Percentiles rank a stretch among this genome's conserved stretches.
These are phyloP conservation scores for Agelas oroides DNA, from an alignment of 37 sponge, comb jelly and placozoan genomes.

Conservation along the genomic window DNA sequence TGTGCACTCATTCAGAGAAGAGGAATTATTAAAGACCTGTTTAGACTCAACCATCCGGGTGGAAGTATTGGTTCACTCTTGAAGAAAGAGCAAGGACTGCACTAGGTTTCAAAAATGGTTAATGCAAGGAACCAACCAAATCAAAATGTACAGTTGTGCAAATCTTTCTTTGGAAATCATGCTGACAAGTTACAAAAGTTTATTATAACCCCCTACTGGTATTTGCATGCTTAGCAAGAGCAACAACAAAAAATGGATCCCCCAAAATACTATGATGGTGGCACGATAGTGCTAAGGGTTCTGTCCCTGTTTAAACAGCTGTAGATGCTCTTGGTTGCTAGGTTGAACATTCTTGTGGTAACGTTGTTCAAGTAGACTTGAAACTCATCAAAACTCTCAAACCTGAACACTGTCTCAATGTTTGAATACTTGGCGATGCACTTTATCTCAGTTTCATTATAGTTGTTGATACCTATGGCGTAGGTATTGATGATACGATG, in stretches of 20 bases:
- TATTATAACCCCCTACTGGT: too few species aligned
- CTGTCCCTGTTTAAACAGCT: not conserved
- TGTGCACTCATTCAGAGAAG: constrained; percentile 51
- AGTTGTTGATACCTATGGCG: constrained; percentile 5
- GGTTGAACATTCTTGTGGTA: not conserved
- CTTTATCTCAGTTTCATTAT: not conserved
- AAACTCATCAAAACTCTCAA: too few species aligned
- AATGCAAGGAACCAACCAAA: too few species aligned
- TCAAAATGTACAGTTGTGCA: too few species aligned
- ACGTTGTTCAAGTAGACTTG: not conserved
- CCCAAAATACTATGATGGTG: too few species aligned
- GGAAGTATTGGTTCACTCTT: constrained; percentile 66
- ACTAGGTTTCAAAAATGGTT: too few species aligned
- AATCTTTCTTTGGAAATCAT: too few species aligned
- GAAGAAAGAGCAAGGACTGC: too few species aligned
- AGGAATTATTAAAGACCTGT: constrained; percentile 35
- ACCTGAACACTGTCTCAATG: too few species aligned
- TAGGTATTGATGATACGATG: not conserved
- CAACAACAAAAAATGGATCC: too few species aligned
- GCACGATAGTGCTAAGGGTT: not conserved
- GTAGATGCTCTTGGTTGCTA: not conserved
- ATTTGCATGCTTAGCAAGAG: too few species aligned
- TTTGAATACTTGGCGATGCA: constrained; percentile 10
- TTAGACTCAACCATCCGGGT: constrained; percentile 77
- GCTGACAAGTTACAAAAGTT: too few species aligned